These are phyloP conservation scores for Marasmarcha lunaedactyla DNA, from an alignment of 2,888 invertebrate species.

Conservation along the genomic window DNA sequence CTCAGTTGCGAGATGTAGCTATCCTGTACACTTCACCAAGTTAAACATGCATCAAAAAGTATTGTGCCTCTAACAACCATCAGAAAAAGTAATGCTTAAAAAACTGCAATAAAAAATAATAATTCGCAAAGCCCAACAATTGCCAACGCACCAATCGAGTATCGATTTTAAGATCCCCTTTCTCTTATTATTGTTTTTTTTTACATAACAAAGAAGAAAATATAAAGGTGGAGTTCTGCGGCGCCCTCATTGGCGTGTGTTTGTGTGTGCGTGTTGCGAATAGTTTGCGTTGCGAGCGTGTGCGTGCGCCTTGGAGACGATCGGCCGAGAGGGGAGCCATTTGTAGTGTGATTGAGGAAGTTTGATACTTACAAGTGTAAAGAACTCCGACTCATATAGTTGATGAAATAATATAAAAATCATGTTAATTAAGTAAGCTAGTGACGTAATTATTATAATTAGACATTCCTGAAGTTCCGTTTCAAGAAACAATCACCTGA, in stretches of 20 bases:
- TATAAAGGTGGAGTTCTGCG: conserved; percentile 63
- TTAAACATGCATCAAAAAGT: no score
- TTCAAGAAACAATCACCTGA: no score
- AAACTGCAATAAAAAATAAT: conserved; percentile 1
- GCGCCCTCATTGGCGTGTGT: conserved; percentile 33
- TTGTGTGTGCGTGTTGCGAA: conserved; percentile 23
- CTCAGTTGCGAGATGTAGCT: no score
- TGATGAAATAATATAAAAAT: no score
- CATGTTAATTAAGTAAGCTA: no score
- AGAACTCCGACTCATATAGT: no score
- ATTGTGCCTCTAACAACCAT: no score
- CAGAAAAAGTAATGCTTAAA: no score
- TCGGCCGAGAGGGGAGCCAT: conserved; percentile 61
- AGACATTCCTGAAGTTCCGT: no score
- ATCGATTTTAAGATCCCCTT: conserved; percentile 66
- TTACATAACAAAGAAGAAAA: conserved; percentile 69
- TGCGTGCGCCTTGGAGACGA: conserved; percentile 59
- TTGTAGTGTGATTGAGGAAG: conserved; percentile 22
- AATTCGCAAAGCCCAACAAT: conserved; percentile 2
- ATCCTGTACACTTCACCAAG: no score
- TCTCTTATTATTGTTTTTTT: conserved; percentile 61
- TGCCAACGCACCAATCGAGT: conserved; percentile 33
- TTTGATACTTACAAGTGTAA: conserved; percentile 27
- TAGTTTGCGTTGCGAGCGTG: conserved; percentile 18
- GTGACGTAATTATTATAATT: no score